Conservation (phyloP, 1,140 invertebrate genomes). For the Saccostrea cuccullata region DNA sequence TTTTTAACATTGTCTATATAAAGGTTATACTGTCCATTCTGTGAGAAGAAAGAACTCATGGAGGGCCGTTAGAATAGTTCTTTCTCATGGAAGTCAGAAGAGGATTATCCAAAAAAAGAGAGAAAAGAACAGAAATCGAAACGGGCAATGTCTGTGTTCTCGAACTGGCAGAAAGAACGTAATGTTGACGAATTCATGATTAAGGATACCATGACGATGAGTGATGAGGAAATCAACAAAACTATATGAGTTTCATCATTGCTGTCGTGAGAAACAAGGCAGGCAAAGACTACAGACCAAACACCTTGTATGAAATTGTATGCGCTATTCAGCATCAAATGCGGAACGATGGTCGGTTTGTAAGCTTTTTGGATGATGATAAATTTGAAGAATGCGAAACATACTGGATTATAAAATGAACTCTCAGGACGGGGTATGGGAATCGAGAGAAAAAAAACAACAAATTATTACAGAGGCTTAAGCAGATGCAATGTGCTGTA, state of each 20-base stretch:
- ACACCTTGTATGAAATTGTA: neutral
- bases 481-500: neutral
- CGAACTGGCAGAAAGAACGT: neutral
- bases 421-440: neutral
- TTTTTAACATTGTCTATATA: too few species aligned
- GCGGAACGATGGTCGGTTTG: neutral
- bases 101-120: neutral
- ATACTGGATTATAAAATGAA: neutral
- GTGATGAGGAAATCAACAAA: neutral
- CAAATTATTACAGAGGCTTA: neutral
- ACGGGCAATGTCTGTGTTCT: neutral
- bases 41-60: too few species aligned
- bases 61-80: too few species aligned
- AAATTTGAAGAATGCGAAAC: neutral
- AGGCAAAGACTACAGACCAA: neutral
- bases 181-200: neutral
- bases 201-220: neutral
- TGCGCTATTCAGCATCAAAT: neutral
- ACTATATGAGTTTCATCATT: neutral
- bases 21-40: too few species aligned
- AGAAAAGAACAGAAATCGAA: neutral
- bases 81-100: neutral
- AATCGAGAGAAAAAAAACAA: neutral
- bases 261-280: neutral
- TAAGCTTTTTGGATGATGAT: neutral